phyloP scores from a whole-genome alignment of 92 coral and sea anemone species.

The Actinostola sp. region DNA sequence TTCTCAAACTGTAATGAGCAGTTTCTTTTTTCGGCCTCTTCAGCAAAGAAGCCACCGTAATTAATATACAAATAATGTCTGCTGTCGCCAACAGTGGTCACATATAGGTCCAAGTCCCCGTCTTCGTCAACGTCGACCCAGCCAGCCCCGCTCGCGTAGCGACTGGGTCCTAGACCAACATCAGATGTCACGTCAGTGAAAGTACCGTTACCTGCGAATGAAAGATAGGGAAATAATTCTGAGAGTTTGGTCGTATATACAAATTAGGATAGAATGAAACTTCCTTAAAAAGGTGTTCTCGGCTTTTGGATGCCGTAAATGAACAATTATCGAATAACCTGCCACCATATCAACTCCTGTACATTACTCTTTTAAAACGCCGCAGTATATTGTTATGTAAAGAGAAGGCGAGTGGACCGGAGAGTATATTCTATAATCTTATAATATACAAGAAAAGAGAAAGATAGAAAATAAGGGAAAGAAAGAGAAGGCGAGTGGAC shows the following conservation, averaged over 20 bases:
- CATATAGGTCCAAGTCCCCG: slow-evolving; percentile 94
- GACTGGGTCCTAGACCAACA: slow-evolving; percentile 81
- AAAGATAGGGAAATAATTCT: background rate
- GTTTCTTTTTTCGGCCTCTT: slow-evolving; percentile 83
- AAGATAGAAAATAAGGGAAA: no score
- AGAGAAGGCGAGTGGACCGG: no score
- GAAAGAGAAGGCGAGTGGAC: no score
- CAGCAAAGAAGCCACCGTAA: slow-evolving; percentile 73
- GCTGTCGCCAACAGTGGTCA: slow-evolving; percentile 83
- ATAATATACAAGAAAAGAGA: no score
- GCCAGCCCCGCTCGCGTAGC: slow-evolving; percentile 90
- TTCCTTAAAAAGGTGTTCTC: background rate
- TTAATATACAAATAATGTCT: slow-evolving; percentile 89
- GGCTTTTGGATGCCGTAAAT: no score
- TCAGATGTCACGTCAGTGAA: slow-evolving; percentile 83
- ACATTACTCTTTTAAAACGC: no score
- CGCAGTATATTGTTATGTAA: no score
- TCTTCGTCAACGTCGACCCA: slow-evolving; percentile 97
- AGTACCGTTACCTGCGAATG: slow-evolving; percentile 74
- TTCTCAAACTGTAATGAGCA: slow-evolving; percentile 81
- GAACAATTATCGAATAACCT: no score
- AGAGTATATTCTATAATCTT: no score
- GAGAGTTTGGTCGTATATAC: background rate
- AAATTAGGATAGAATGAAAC: background rate
- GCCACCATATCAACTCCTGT: no score